Evolutionary conservation across 2,113 vertebrate genomes (phyloP).

Genomic region (Menidia beryllina): DNA sequence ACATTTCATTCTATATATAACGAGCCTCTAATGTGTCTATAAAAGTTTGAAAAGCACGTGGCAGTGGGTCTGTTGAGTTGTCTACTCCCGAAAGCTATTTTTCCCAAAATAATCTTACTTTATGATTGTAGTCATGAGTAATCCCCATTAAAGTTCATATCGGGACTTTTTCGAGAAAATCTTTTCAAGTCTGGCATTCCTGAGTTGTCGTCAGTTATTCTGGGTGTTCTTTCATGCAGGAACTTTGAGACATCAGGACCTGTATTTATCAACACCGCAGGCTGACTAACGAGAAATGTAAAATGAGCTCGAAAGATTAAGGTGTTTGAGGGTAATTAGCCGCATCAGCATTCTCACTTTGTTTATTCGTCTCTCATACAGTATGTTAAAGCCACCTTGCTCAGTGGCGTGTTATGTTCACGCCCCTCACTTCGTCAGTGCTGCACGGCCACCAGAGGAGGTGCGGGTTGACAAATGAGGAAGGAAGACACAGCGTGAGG

Average conservation of each 20-base stretch:
- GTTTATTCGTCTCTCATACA: constrained; percentile 39
- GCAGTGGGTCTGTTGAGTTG: background rate
- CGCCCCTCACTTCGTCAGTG: constrained; percentile 41
- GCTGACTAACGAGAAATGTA: constrained; percentile 11
- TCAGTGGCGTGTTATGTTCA: constrained; percentile 35
- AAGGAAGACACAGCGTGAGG: constrained; percentile 78
- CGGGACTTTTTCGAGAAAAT: background rate
- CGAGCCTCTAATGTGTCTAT: no score
- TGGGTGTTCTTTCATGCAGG: constrained; percentile 7
- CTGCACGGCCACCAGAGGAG: constrained; percentile 59
- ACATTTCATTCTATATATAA: no score
- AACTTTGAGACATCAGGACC: constrained; percentile 21
- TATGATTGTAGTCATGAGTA: no score
- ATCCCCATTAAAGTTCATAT: no score
- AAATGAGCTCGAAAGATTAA: constrained; percentile 25
- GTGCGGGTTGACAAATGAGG: constrained; percentile 72
- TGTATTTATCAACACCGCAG: constrained; percentile 41
- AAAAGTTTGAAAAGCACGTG: background rate
- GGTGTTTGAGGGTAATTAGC: constrained; percentile 29
- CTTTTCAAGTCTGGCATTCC: background rate
- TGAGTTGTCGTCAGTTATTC: background rate
- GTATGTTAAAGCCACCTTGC: constrained; percentile 34
- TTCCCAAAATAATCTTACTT: background rate
- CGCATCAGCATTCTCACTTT: constrained; percentile 46
- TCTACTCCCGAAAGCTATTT: no score